Evolutionary conservation across 2,797 vertebrate genomes (phyloP), one percentile per base, ranked within the genome.

Genomic region (Rallus crepitans): DNA sequence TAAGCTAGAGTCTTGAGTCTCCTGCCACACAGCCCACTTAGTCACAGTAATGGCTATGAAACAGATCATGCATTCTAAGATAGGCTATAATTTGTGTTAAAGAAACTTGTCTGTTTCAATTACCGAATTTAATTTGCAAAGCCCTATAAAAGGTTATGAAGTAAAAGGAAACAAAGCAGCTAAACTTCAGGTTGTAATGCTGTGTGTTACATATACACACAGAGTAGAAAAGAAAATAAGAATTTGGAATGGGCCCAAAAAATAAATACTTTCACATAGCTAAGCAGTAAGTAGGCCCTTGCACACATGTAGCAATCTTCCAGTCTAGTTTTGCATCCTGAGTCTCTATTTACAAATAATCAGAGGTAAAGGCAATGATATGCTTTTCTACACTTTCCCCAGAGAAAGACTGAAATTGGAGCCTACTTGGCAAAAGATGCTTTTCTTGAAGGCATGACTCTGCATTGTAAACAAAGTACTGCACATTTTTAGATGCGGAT

Each of bases 21-120:
- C 93, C 94, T 92, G 95, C 92, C 93, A 91, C 90, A 87, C 78
- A 93, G 71, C 77, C 91, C 88, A 94, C 86, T 94, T 96, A 95
- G 90, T 96, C 91, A 96, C 93, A 90, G 75, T 91, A 95, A 97
- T 78, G 72, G 78, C 89, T 91, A 83, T 77, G 94, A 96, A 97
- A 94, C 79, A 97, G 95, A 96, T 97, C 90, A 94, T 90, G 90
- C 96, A 94, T 96, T 91, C 77, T 70, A 95, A 94, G 91, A 94
- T 84, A 89, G 95, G 87, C 88, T 91, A 90, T 96, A 96, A 97
- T 96, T 96, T 83, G 84, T 55, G 87, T 81, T 96, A 96, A 96
- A 96, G 93, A 97, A 97, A 96, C 86, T 90, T 97, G 95, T 96
- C 96, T 56, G 42, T 83, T 97, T 96, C 93, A 94, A 95, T 97